These are phyloP conservation scores for Syritta pipiens DNA, from an alignment of 2,888 invertebrate species.

Conservation along the genomic window DNA sequence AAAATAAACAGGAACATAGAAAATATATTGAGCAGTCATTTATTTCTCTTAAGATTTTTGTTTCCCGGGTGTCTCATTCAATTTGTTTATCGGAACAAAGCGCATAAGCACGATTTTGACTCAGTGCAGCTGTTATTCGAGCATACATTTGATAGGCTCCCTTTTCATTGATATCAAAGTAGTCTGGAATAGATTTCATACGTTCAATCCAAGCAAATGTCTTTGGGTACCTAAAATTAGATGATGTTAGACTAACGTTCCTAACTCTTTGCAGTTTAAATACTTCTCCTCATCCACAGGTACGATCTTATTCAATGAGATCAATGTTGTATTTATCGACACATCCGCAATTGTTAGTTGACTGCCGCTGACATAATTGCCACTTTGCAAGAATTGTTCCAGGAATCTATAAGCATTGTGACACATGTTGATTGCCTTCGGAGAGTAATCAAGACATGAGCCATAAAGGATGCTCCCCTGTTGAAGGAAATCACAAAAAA, in stretches of 20 bases:
- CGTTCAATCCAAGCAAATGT: constrained; percentile 73
- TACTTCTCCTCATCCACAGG: constrained; percentile 70
- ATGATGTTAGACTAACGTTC: not conserved
- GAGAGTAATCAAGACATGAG: constrained; percentile 52
- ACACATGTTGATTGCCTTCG: constrained; percentile 69
- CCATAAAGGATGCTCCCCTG: constrained; percentile 68
- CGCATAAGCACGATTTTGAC: constrained; percentile 62
- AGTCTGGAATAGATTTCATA: constrained; percentile 74
- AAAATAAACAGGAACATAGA: too few species aligned
- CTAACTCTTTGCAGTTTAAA: constrained; percentile 4
- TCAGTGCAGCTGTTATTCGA: constrained; percentile 73
- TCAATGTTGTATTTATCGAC: constrained; percentile 75
- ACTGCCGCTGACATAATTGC: constrained; percentile 67
- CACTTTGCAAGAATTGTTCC: constrained; percentile 72
- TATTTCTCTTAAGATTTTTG: too few species aligned
- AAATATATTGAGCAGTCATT: too few species aligned
- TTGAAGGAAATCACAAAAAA: constrained; percentile 74
- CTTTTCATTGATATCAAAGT: constrained; percentile 74
- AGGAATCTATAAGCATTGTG: constrained; percentile 71
- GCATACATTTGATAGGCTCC: constrained; percentile 73
- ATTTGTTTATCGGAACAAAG: not conserved
- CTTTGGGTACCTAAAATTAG: constrained; percentile 70
- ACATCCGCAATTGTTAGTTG: constrained; percentile 77
- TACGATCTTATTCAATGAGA: constrained; percentile 73
- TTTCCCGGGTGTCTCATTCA: constrained; percentile 1